phyloP scores from a whole-genome alignment of 1,140 invertebrate species.

The Ceratina calcarata region DNA sequence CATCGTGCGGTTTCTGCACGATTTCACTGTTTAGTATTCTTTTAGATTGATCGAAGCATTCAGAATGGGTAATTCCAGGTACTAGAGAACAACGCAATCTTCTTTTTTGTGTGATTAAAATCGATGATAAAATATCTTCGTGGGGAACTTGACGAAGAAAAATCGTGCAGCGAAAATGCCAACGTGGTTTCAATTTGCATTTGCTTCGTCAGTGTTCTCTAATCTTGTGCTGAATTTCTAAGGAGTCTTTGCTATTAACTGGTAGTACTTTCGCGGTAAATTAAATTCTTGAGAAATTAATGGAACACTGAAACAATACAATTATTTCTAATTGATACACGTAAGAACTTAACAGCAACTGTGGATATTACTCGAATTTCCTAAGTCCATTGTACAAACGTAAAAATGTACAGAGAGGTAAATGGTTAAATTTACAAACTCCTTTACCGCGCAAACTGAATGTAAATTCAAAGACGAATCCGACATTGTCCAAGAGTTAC shows the following conservation, averaged over 20 bases:
- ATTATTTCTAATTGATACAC: too few species aligned
- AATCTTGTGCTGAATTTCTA: not conserved
- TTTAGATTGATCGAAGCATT: not conserved
- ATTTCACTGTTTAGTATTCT: not conserved
- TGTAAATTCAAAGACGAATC: constrained; percentile 21
- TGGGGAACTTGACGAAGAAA: too few species aligned
- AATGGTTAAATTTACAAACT: too few species aligned
- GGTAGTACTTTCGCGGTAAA: not conserved
- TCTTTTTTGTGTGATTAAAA: too few species aligned
- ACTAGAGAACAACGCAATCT: too few species aligned
- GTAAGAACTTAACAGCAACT: too few species aligned
- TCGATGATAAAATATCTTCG: too few species aligned
- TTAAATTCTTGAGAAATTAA: not conserved
- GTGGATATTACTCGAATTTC: too few species aligned
- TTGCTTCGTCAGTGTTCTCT: not conserved
- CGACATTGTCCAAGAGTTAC: not conserved
- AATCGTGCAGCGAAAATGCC: not conserved
- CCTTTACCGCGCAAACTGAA: not conserved
- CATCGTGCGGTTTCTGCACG: not conserved
- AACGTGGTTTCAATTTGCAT: not conserved
- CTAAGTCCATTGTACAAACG: too few species aligned
- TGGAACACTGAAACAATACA: too few species aligned
- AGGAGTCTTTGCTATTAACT: not conserved
- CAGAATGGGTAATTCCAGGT: too few species aligned
- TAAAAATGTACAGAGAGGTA: too few species aligned